Percentiles rank a stretch among this genome's conserved stretches.
These are phyloP conservation scores for Drosophila orosa DNA, from an alignment of 1,140 invertebrate species.

Conservation along the genomic window DNA sequence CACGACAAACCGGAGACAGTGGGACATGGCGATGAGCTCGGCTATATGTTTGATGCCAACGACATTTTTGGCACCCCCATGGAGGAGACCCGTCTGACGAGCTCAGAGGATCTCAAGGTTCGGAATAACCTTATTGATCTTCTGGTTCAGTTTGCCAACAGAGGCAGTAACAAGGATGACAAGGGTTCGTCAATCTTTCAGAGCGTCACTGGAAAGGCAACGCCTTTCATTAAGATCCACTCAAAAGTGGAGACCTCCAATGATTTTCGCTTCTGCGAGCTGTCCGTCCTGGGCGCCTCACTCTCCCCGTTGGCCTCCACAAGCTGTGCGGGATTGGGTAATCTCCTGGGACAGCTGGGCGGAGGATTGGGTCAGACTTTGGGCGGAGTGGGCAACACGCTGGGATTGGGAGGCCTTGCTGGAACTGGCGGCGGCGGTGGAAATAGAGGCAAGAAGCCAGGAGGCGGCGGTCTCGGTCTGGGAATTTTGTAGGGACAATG, in stretches of 20 bases:
- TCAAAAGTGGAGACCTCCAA: slow-evolving; percentile 84
- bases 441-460: slow-evolving; percentile 7
- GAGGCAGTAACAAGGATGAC: slow-evolving; percentile 1
- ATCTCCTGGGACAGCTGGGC: slow-evolving; percentile 55
- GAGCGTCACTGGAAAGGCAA: slow-evolving; percentile 85
- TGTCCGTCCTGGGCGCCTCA: slow-evolving; percentile 87
- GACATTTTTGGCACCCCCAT: slow-evolving; percentile 86
- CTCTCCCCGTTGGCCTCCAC: slow-evolving; percentile 85
- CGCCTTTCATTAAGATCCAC: slow-evolving; percentile 86
- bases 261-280: slow-evolving; percentile 87
- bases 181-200: slow-evolving; percentile 82
- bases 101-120: slow-evolving; percentile 86
- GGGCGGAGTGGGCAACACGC: slow-evolving; percentile 44
- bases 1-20: slow-evolving; percentile 83
- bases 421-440: slow-evolving; percentile 21
- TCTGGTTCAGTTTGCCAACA: slow-evolving; percentile 88
- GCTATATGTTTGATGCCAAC: slow-evolving; percentile 88
- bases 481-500: slow-evolving; percentile 43
- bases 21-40: slow-evolving; percentile 88
- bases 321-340: slow-evolving; percentile 83
- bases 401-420: slow-evolving; percentile 33
- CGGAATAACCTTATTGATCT: slow-evolving; percentile 87
- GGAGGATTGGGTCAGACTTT: slow-evolving; percentile 43
- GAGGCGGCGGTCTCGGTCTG: slow-evolving; percentile 48
- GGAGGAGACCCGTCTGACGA: slow-evolving; percentile 75